A percentile compares a stretch with the other conserved stretches of the same genome.
Evolutionary conservation across 2,888 invertebrate genomes (phyloP).

Genomic region (Belgica antarctica): DNA sequence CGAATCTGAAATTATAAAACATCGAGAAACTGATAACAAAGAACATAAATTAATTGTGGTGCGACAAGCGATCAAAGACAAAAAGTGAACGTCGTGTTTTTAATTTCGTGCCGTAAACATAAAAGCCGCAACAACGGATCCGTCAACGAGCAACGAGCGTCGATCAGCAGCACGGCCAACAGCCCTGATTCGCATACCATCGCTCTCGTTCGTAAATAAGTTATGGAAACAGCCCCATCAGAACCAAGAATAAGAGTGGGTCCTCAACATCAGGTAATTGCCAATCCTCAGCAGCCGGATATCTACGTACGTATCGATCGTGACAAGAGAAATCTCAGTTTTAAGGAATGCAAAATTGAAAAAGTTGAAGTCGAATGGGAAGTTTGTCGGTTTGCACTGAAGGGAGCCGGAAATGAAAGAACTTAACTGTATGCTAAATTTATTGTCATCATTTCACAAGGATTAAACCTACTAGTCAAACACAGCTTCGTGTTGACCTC

Average conservation of each 20-base stretch:
- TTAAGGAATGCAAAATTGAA: background rate
- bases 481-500: background rate
- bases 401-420: too few species aligned
- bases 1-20: too few species aligned
- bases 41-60: too few species aligned
- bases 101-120: slow-evolving; percentile 2
- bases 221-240: slow-evolving; percentile 60
- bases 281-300: slow-evolving; percentile 7
- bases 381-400: background rate
- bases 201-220: slow-evolving; percentile 29
- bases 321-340: background rate
- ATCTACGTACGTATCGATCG: slow-evolving; percentile 23
- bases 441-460: too few species aligned
- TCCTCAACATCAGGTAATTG: slow-evolving; percentile 70
- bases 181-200: slow-evolving; percentile 39
- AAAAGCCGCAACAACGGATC: slow-evolving; percentile 43
- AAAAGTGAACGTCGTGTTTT: background rate
- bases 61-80: too few species aligned
- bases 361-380: background rate
- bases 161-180: slow-evolving; percentile 35
- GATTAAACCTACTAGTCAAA: too few species aligned
- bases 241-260: slow-evolving; percentile 76
- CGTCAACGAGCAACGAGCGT: slow-evolving; percentile 42
- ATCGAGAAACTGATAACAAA: too few species aligned
- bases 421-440: too few species aligned